Conservation (phyloP, 2,113 vertebrate species). For the Ploceus nigricollis region DNA sequence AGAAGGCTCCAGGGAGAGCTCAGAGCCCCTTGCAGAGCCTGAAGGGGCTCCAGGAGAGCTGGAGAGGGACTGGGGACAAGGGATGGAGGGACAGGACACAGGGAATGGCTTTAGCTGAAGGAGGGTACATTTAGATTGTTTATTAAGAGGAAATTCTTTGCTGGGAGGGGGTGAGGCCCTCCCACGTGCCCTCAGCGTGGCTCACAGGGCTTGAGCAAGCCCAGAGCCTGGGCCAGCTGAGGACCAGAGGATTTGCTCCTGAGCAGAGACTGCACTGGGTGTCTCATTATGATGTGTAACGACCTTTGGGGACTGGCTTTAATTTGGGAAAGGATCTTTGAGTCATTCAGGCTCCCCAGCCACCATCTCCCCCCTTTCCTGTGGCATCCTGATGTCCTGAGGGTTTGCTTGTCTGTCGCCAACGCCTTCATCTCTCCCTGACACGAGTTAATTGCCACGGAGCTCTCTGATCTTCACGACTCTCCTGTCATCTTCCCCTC, state of each 20-base stretch:
- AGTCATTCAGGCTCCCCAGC: neutral
- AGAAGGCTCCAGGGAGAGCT: neutral
- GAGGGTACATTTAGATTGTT: neutral
- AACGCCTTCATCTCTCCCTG: neutral
- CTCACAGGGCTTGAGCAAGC: accelerated
- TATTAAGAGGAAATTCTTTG: neutral
- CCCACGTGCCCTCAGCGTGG: neutral
- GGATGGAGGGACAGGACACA: neutral
- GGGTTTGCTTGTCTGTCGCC: neutral
- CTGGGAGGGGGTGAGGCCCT: neutral
- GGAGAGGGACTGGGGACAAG: neutral
- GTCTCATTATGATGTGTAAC: accelerated
- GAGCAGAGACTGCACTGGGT: neutral
- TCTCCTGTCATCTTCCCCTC: neutral
- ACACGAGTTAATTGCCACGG: neutral
- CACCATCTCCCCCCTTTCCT: neutral
- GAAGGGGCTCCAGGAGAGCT: neutral
- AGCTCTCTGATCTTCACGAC: neutral
- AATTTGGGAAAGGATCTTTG: neutral
- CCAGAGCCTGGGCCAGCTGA: neutral
- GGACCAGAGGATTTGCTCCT: neutral
- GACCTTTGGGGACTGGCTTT: neutral
- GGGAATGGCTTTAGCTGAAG: neutral
- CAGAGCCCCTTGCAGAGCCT: neutral
- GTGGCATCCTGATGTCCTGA: neutral